phyloP scores from a whole-genome alignment of 2,888 invertebrate species.

The Plemyria rubiginata region DNA sequence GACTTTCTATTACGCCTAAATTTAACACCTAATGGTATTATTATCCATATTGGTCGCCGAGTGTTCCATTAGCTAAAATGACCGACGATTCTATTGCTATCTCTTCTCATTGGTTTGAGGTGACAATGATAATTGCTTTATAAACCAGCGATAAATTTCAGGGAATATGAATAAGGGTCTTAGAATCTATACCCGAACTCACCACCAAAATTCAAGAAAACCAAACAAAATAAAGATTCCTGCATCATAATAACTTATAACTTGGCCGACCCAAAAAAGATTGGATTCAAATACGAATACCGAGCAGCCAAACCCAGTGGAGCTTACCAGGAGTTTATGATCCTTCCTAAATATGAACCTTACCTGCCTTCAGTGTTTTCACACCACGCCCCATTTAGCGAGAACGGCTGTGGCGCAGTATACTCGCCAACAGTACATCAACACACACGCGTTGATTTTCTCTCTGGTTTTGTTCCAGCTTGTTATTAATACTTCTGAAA shows the following conservation, averaged over 20 bases:
- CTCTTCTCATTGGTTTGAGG: too few species aligned
- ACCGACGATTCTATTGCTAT: too few species aligned
- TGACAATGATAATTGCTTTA: too few species aligned
- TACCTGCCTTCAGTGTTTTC: conserved; percentile 25
- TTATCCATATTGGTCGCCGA: too few species aligned
- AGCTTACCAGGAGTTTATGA: conserved; percentile 33
- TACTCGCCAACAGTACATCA: conserved; percentile 5
- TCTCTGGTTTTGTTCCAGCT: too few species aligned
- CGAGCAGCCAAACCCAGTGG: conserved; percentile 18
- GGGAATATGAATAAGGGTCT: too few species aligned
- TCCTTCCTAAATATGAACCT: conserved; percentile 29
- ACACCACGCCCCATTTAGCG: conserved; percentile 31
- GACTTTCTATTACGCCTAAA: too few species aligned
- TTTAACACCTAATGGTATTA: too few species aligned
- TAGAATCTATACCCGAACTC: too few species aligned
- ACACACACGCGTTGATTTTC: background rate
- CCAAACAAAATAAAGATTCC: conserved; percentile 16
- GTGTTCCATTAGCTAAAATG: too few species aligned
- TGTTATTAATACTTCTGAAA: too few species aligned
- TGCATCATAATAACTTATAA: conserved; percentile 27
- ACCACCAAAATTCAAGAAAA: background rate
- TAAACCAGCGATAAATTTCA: too few species aligned
- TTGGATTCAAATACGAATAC: conserved; percentile 28
- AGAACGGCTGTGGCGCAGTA: conserved; percentile 9
- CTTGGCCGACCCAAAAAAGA: conserved; percentile 30